Evolutionary conservation across 2,113 vertebrate genomes (phyloP), one percentile per base, ranked within the genome.

Genomic region (Smithornis capensis): DNA sequence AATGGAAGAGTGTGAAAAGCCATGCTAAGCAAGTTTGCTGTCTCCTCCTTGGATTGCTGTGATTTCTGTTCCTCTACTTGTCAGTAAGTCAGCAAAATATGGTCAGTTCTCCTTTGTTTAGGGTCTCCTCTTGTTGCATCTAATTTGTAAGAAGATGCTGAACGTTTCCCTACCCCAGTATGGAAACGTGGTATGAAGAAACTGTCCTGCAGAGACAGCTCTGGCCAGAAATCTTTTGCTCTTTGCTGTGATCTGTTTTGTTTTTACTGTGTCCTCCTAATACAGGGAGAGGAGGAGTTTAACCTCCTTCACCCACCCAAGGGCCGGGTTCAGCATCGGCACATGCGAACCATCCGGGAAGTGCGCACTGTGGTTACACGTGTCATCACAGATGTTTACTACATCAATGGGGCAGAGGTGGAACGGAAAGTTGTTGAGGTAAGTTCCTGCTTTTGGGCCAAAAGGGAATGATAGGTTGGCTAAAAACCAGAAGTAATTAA

Each of bases 371-470:
- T 99, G 4, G 94, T 99, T 50, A 99, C 99, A 0, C 98, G 99
- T 8, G 98, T 99, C 78, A 99, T 99, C 79, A 99, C 99, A 1
- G 99, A 99, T 15, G 98, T 99, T 5, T 99, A 99, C 95, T 99
- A 99, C 19, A 87, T 99, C 88, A 98, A 99, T 4, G 99, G 99
- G 8, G 98, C 97, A 53, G 99, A 99, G 95, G 99, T 99, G 97
- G 98, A 99, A 6, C 98, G 99, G 37, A 99, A 98, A 87, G 98
- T 99, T 6, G 98, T 98, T 2, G 98, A 99, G 98, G 99, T 99
- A 96, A 96, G 80, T 35, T 81, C 38, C 18, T 71, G 13, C 27
- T 42, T 63, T 31, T 0, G 2, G 49, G 44, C 25, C 57, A 65
- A 42, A 77, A 33, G 14, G 19, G 53, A 57, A 17, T 6, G 44